Base-by-base conservation (phyloP, 2,113 vertebrate species). In the Struthidea cinerea region DNA sequence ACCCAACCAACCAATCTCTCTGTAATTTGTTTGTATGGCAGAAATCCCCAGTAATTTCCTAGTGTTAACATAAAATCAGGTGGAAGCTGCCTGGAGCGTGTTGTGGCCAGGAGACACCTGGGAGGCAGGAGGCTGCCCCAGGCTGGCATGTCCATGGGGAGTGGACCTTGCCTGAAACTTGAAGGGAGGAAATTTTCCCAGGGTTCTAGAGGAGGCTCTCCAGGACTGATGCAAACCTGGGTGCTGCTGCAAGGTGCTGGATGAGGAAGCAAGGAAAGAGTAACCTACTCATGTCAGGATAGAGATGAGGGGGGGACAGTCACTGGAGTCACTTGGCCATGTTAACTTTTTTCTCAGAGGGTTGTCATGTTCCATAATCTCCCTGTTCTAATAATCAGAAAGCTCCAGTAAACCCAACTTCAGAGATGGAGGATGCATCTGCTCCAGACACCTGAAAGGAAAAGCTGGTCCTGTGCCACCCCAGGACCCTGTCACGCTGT, bases 131-230 rank as follows among this genome's bases (percentile, higher is more conserved):
- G 78, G 46, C 61, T 56, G 78, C 78, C 42, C 50, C 16, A 14
- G 49, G 32, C 44, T 44, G 23, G 20, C 1, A 0, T 0, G 3
- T 18, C 41, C 2, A 0, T 6, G 26, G 35, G 18, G 33, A 37
- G 5, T 2, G 13, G 27, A 6, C 21, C 27, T 68, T 4, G 7
- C 57, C 23, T 28, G 10, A 20, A 56, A 28, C 28, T 8, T n/a
- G 41, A 26, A 56, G 47, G 30, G 22, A 52, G 37, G 13, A 57
- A 21, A 19, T 55, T 30, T 55, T 9, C 56, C 15, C 13, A 28
- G 7, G 18, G 23, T 28, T 75, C 23, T 42, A 12, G 56, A 79
- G 52, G 11, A 60, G 23, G 8, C 9, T 60, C 3, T 56, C 10
- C 21, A 64, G 69, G 50, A 10, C 52, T 41, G 33, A 5, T 56